These are phyloP conservation scores for Ephestia elutella DNA, from an alignment of 1,140 invertebrate genomes.

Conservation along the genomic window DNA sequence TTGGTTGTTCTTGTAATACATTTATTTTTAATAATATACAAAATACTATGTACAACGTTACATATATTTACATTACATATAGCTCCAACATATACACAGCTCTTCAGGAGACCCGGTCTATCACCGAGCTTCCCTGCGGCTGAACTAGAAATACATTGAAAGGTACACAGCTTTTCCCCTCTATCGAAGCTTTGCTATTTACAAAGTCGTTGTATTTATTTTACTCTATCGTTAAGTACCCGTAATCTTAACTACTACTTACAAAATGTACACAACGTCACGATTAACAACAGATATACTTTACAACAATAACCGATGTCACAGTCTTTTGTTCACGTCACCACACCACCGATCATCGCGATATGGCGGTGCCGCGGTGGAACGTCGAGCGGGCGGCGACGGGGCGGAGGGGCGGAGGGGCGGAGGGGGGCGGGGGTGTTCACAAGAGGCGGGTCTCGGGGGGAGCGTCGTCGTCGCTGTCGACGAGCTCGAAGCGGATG, in stretches of 20 bases:
- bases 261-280: not conserved
- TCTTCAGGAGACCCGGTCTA: not conserved
- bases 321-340: not conserved
- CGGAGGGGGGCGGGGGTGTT: too few species aligned
- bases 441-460: conserved; percentile 43
- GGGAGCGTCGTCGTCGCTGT: conserved; percentile 59
- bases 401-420: too few species aligned
- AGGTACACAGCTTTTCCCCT: not conserved
- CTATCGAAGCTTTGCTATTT: not conserved
- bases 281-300: not conserved
- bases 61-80: conserved; percentile 20
- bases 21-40: conserved; percentile 22
- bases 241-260: not conserved
- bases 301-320: not conserved
- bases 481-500: conserved; percentile 55
- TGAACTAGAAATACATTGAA: conserved; percentile 1
- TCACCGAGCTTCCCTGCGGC: not conserved
- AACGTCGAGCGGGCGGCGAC: not conserved
- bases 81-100: not conserved
- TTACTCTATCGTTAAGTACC: not conserved
- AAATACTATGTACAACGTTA: conserved; percentile 35
- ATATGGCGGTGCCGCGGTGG: not conserved
- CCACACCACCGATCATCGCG: not conserved
- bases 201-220: not conserved
- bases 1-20: conserved; percentile 16